Conservation (phyloP, 2,888 invertebrate genomes). For the Gari tellinella region DNA sequence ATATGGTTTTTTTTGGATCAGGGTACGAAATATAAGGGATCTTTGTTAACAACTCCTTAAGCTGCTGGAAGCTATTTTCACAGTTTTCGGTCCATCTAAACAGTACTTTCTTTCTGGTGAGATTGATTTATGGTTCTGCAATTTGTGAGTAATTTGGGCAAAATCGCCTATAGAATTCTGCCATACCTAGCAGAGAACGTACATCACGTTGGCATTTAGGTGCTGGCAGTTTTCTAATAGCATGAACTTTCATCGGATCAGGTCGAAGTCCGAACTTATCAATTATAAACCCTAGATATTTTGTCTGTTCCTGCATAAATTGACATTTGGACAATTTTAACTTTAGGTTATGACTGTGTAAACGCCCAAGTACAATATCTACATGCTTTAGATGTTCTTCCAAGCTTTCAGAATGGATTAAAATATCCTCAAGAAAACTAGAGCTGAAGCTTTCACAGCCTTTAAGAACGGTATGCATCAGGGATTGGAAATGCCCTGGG, state of each 20-base stretch:
- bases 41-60: constrained; percentile 33
- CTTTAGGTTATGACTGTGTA: constrained; percentile 17
- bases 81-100: constrained; percentile 40
- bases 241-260: constrained; percentile 30
- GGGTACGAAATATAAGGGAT: constrained; percentile 33
- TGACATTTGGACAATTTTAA: constrained; percentile 35
- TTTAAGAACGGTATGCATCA: constrained; percentile 43
- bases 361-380: constrained; percentile 9
- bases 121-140: constrained; percentile 36
- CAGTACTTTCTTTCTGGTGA: constrained; percentile 38
- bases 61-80: constrained; percentile 16
- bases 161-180: constrained; percentile 36
- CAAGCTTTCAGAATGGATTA: constrained; percentile 29
- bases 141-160: constrained; percentile 39
- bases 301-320: constrained; percentile 35
- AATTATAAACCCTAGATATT: constrained; percentile 36
- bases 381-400: constrained; percentile 51
- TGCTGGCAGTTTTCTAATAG: constrained; percentile 19
- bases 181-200: constrained; percentile 34
- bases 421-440: constrained; percentile 51
- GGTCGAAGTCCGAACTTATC: constrained; percentile 27
- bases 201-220: constrained; percentile 32
- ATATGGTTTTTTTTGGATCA: constrained; percentile 31
- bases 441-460: constrained; percentile 31
- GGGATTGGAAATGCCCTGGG: constrained; percentile 30